phyloP scores from a whole-genome alignment of 2,113 vertebrate species.

The Todiramphus saurophagus region DNA sequence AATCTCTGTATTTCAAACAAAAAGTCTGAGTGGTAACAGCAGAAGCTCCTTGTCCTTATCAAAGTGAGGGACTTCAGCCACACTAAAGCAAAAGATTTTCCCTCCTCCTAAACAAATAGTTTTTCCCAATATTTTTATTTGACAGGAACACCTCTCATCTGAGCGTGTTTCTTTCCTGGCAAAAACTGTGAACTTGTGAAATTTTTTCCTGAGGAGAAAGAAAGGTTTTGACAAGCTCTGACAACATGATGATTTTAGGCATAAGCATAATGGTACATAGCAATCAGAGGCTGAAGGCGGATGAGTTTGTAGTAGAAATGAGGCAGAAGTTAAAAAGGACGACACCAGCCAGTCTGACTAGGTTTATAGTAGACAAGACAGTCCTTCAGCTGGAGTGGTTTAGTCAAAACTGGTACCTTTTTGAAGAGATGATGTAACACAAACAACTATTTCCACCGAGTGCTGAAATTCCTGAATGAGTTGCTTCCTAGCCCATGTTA shows the following conservation, averaged over 20 bases:
- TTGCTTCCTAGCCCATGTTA: slow-evolving; percentile 2
- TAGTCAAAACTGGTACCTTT: not conserved
- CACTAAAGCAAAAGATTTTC: not conserved
- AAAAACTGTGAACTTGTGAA: not conserved
- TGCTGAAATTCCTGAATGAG: slow-evolving; percentile 3
- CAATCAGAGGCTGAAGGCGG: not conserved
- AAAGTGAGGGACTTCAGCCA: not conserved
- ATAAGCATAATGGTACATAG: slow-evolving; percentile 21
- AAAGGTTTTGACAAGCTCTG: slow-evolving; percentile 50
- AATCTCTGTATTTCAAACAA: not conserved
- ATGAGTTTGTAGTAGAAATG: not conserved
- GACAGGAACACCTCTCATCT: not conserved
- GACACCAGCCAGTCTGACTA: not conserved
- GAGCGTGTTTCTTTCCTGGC: not conserved
- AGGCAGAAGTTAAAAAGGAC: not conserved
- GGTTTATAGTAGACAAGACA: slow-evolving; percentile 28
- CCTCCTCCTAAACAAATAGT: not conserved
- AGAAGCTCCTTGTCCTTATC: not conserved
- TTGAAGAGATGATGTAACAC: not conserved
- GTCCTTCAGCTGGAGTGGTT: not conserved
- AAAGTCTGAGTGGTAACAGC: not conserved
- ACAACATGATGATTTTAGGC: slow-evolving; percentile 49
- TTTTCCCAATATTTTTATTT: not conserved
- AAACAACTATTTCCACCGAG: not conserved
- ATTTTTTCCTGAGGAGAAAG: slow-evolving; percentile 5